Conservation (phyloP, 1,140 invertebrate genomes). For the Antheraea mylitta region DNA sequence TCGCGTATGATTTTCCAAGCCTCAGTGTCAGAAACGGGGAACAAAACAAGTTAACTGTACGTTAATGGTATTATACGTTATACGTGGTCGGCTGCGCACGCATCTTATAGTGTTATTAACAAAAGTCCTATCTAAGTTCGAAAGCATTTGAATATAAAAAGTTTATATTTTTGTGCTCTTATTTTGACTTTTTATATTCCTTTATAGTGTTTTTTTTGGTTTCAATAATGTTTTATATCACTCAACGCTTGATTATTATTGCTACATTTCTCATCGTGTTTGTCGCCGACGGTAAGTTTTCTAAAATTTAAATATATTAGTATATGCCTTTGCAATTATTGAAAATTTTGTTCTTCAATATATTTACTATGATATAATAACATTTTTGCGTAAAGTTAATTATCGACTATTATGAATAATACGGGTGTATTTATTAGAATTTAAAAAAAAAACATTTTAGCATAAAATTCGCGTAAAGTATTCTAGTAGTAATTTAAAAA, state of each 20-base stretch:
- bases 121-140: background rate
- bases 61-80: constrained; percentile 33
- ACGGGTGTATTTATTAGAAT: too few relatives aligned
- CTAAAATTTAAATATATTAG: background rate
- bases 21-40: constrained; percentile 40
- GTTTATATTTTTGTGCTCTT: background rate
- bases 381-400: too few relatives aligned
- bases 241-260: background rate
- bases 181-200: background rate
- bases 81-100: constrained; percentile 48
- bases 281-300: background rate
- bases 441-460: too few relatives aligned
- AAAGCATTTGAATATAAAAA: constrained; percentile 5
- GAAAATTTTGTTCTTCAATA: too few relatives aligned
- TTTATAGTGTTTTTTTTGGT: background rate
- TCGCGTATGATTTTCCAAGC: constrained; percentile 53
- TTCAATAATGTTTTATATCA: background rate
- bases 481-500: too few relatives aligned
- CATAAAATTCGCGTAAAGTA: too few relatives aligned
- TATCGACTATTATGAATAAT: too few relatives aligned
- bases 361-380: too few relatives aligned
- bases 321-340: too few relatives aligned
- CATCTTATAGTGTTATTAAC: constrained; percentile 23
- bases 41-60: constrained; percentile 22
- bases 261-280: background rate